Evolutionary conservation across 2,888 invertebrate genomes (phyloP).

Genomic region (Tryphoninae sp.): DNA sequence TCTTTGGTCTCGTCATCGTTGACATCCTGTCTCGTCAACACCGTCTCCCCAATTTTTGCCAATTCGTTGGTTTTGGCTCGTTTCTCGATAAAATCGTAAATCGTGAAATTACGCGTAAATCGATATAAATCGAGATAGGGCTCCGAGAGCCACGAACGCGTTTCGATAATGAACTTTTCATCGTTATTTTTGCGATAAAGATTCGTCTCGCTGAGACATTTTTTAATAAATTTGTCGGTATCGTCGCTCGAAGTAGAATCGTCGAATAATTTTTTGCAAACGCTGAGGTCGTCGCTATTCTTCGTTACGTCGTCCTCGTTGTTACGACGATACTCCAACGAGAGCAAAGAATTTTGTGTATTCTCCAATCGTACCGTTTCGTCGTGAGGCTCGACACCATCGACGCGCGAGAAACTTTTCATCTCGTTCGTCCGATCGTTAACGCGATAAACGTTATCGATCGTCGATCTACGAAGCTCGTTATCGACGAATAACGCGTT

Average conservation of each 20-base stretch:
- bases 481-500: conserved; percentile 27
- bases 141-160: conserved; percentile 47
- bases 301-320: conserved; percentile 4
- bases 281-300: conserved; percentile 23
- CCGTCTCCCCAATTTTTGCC: not conserved
- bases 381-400: conserved; percentile 47
- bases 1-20: conserved; percentile 22
- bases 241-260: not conserved
- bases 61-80: not conserved
- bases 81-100: not conserved
- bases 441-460: conserved; percentile 13
- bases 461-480: conserved; percentile 12
- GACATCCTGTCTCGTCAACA: conserved; percentile 1
- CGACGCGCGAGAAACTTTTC: not conserved
- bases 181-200: conserved; percentile 5
- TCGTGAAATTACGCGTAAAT: conserved; percentile 14
- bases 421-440: conserved; percentile 17
- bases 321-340: conserved; percentile 66
- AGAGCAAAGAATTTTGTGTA: conserved; percentile 69
- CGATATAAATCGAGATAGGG: conserved; percentile 16
- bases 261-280: conserved; percentile 20
- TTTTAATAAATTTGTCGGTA: conserved; percentile 24
- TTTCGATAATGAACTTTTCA: conserved; percentile 18
- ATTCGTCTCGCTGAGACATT: conserved; percentile 43
- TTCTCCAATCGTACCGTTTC: conserved; percentile 73